Evolutionary conservation across 1,140 invertebrate species (phyloP).

Genomic region (Heliconius hewitsoni): DNA sequence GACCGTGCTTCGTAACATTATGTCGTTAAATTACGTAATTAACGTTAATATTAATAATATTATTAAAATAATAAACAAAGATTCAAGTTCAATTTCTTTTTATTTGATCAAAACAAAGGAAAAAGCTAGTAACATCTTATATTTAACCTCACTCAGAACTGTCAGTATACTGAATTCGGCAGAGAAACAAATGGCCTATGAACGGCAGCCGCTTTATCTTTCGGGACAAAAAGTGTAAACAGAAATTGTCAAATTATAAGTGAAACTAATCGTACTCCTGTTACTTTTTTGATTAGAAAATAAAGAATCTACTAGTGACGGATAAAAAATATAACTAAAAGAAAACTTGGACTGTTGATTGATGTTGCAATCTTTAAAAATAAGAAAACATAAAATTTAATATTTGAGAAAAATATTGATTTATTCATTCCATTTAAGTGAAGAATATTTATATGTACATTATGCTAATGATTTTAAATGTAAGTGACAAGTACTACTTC

Average conservation of each 20-base stretch:
- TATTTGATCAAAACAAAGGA: not conserved
- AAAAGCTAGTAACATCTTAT: constrained; percentile 2
- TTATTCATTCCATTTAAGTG: too few species aligned
- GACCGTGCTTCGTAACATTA: too few species aligned
- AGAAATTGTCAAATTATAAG: constrained; percentile 8
- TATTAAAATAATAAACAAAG: not conserved
- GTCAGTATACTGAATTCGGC: constrained; percentile 20
- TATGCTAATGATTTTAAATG: too few species aligned
- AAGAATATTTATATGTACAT: too few species aligned
- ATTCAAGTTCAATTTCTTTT: constrained; percentile 1
- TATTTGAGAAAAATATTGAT: too few species aligned
- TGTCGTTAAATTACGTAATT: too few species aligned
- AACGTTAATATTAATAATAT: not conserved
- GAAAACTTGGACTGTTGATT: not conserved
- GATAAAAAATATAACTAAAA: not conserved
- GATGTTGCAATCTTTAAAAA: too few species aligned
- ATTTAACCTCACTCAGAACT: constrained; percentile 18
- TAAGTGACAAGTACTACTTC: too few species aligned
- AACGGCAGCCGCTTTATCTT: constrained; percentile 22
- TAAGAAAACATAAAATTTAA: too few species aligned
- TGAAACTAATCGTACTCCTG: not conserved
- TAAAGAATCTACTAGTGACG: not conserved
- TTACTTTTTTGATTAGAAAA: not conserved
- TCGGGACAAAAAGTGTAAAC: constrained; percentile 1
- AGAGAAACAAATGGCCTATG: constrained; percentile 23